A percentile compares a stretch with the other conserved stretches of the same genome.
These are phyloP conservation scores for Lucinisca nassula DNA, from an alignment of 2,888 invertebrate species.

Conservation along the genomic window DNA sequence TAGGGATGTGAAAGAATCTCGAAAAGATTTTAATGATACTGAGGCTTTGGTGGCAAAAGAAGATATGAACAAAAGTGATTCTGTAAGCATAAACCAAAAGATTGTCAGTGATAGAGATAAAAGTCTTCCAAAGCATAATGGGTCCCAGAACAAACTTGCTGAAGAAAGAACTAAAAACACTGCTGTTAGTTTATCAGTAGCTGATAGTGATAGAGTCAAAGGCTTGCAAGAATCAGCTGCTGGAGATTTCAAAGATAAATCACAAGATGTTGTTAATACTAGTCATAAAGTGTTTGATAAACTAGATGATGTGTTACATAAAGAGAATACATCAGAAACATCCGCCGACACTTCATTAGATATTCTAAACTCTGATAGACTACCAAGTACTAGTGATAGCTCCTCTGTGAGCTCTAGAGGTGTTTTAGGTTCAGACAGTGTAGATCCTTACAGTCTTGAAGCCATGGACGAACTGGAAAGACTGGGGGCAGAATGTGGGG, in stretches of 20 bases:
- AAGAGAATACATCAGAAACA: neutral
- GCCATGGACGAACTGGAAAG: constrained; percentile 86
- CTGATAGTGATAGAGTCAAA: neutral
- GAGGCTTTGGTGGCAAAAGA: neutral
- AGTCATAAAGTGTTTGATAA: neutral
- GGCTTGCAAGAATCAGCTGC: neutral
- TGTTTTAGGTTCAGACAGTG: constrained; percentile 56
- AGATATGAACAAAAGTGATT: neutral
- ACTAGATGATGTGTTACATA: neutral
- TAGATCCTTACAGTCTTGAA: constrained; percentile 83
- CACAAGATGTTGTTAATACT: neutral
- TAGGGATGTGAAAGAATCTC: neutral
- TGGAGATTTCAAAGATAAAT: neutral
- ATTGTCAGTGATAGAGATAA: neutral
- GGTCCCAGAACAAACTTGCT: neutral
- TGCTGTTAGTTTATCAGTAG: neutral
- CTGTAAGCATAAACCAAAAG: neutral
- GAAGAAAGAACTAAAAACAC: neutral
- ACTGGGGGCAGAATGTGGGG: constrained; percentile 74
- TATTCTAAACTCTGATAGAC: neutral
- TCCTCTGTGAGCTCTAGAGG: constrained; percentile 52
- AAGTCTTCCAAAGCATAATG: neutral
- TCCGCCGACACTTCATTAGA: neutral
- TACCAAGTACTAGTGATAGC: constrained; percentile 43
- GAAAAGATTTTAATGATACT: neutral